Base-by-base conservation (phyloP, 2,888 invertebrate species). In the Rhogogaster chlorosoma region DNA sequence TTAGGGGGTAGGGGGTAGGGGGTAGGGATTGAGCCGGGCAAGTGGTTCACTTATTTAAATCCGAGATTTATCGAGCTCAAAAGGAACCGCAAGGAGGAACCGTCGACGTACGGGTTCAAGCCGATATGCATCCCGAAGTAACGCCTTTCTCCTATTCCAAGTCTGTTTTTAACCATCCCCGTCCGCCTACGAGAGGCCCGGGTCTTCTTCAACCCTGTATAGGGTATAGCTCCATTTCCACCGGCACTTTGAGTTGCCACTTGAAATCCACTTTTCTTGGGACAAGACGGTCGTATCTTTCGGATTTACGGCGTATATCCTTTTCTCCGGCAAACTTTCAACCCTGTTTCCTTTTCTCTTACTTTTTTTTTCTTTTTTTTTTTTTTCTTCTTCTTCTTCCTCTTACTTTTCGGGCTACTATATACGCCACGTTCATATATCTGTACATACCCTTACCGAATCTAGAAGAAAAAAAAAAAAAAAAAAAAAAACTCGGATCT, bases 41-140 rank as follows among this genome's bases (percentile, higher is more conserved):
- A 80, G 84, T 87, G 87, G 86, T 86, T 87, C 88, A 87, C 86
- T 88, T 89, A 89, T 88, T 89, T 87, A 88, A 89, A 88, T 87
- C 86, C 83, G 71, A 80, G 86, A 89, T 89, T 89, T 89, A 89
- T 89, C 86, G 88, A 53, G 86, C 87, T 89, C 85, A 82, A 88
- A 87, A 85, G 85, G 87, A 87, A 86, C 49, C 73, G 86, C n/a
- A n/a, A n/a, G n/a, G n/a, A n/a, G 84, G 77, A 9, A 83, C n/a
- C n/a, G 26, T 53, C 45, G 18, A n/a, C n/a, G 53, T 53, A 32
- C 22, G 75, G 22, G 12, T 77, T 77, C 77, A 22, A 42, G 49
- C 29, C 29, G 70, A 61, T 61, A 61, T 70, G 70, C 70, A 70
- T 70, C 22, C 61, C 2, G 61, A 12, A 61, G 61, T 61, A 22